Base-by-base conservation (phyloP, 2,888 invertebrate genomes). In the Chymomyza fuscimana region DNA sequence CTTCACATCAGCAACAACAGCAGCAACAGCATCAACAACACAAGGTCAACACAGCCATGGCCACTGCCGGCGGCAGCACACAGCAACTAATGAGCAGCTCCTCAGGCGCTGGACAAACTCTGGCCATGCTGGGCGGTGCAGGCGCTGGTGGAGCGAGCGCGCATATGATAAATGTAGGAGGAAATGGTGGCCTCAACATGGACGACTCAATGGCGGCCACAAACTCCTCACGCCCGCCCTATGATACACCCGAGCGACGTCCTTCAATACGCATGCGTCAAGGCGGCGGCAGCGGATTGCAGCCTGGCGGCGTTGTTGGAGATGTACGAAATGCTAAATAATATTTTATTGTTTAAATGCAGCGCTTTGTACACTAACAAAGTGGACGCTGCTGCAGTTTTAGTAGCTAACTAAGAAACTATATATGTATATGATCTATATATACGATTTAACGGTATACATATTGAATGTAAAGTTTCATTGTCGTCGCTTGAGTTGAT, bases 281-380 rank as follows among this genome's bases (percentile, higher is more conserved):
- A 67, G 89, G 90, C 51, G 92, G 90, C 60, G 84, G 86, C 69
- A 81, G 70, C 16, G 80, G 86, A 3, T 82, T 90, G 54, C 91
- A 91, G 75, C 86, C 89, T 77, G 89, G 90, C 70, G 87, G 88
- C 59, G 79, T 78, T 51, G 78, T 88, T 65, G 88, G 88, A 73
- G 92, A 92, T 82, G 89, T 92, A 82, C 89, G 92, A 88, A 92
- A 91, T 87, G 89, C 90, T 81, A 92, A 92, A 91, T 92, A 92
- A 92, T 91, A 92, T 88, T 90, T 90, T 90, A 90, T 91, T 80
- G 91, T 91, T 84, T 92, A 91, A 81, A 81, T 73, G 72, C 72
- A 46, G n/a, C 25, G 15, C 2, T 15, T 22, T 65, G 59, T 67
- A 58, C 32, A 59, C 15, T 29, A 29, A 10, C 15, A 9, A 9